Percentiles rank a stretch among this genome's conserved stretches.
These are phyloP conservation scores for Butorides virescens DNA, from an alignment of 2,113 vertebrate species.

Conservation along the genomic window DNA sequence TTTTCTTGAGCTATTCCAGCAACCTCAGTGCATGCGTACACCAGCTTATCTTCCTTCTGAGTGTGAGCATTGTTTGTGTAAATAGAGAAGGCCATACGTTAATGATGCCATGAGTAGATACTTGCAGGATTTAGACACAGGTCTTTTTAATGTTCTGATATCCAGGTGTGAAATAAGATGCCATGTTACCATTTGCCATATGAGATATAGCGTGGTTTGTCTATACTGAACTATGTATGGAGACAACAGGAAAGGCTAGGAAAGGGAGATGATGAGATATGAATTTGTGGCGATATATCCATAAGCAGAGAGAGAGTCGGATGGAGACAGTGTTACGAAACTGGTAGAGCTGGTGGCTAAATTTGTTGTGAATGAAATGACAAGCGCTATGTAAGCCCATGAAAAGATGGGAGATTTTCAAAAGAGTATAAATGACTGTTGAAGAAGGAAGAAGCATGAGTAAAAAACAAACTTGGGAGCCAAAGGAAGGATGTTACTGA, in stretches of 20 bases:
- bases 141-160: not conserved
- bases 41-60: not conserved
- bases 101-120: no score
- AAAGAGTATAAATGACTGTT: not conserved
- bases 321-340: not conserved
- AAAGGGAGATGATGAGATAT: not conserved
- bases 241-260: not conserved
- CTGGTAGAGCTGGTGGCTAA: not conserved
- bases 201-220: accelerated
- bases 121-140: not conserved
- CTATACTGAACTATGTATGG: not conserved
- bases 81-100: not conserved
- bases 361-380: not conserved
- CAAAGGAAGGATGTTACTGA: not conserved
- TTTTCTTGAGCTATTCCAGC: not conserved
- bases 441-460: not conserved
- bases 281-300: not conserved
- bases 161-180: not conserved
- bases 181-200: not conserved
- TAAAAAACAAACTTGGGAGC: not conserved
- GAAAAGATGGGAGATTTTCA: not conserved
- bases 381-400: not conserved
- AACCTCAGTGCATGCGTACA: not conserved
- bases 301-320: not conserved
- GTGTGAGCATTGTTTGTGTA: not conserved